These are phyloP conservation scores for Lordiphosa fenestrarum DNA, from an alignment of 2,888 invertebrate species.

Conservation along the genomic window DNA sequence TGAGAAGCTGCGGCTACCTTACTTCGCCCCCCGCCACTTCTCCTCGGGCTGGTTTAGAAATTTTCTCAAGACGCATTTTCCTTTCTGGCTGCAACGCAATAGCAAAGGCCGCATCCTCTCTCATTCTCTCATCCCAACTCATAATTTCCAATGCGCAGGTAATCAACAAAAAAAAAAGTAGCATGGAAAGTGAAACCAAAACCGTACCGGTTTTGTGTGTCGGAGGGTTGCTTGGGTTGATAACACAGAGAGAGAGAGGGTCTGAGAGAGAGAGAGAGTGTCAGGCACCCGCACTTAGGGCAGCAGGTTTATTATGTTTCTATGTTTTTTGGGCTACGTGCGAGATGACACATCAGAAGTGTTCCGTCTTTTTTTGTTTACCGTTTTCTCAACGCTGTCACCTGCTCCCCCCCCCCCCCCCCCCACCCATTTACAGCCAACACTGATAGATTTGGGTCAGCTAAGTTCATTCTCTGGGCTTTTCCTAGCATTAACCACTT, in stretches of 20 bases:
- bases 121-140: constrained; percentile 11
- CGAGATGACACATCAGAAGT: constrained; percentile 57
- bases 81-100: constrained; percentile 36
- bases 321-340: constrained; percentile 53
- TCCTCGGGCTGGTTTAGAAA: neutral
- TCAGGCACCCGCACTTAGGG: constrained; percentile 51
- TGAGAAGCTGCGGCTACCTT: constrained; percentile 9
- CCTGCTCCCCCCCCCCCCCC: neutral
- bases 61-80: constrained; percentile 57
- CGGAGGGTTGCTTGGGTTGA: constrained; percentile 39
- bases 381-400: constrained; percentile 3
- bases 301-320: constrained; percentile 7
- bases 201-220: constrained; percentile 41
- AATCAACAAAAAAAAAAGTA: constrained; percentile 8
- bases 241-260: neutral
- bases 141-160: constrained; percentile 52
- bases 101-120: constrained; percentile 14
- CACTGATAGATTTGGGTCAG: constrained; percentile 35
- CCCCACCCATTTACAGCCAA: neutral
- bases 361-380: constrained; percentile 14
- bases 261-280: constrained; percentile 2
- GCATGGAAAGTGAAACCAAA: constrained; percentile 23
- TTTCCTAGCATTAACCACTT: constrained; percentile 7
- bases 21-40: neutral
- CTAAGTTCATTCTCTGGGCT: constrained; percentile 10